Base-by-base conservation (phyloP, 2,113 vertebrate genomes). In the Phyllopteryx taeniolatus region DNA sequence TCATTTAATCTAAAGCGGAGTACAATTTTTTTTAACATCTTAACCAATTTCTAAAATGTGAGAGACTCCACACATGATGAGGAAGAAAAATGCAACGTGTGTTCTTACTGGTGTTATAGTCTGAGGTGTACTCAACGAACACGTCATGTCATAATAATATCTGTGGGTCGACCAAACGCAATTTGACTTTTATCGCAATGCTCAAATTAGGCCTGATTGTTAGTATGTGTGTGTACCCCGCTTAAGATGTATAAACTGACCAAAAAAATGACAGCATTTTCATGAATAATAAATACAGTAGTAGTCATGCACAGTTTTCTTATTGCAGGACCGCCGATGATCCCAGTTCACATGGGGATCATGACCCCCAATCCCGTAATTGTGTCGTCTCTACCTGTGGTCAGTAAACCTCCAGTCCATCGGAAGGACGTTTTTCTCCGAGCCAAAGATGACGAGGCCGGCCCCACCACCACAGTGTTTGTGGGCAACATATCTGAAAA, bases 401-500 rank as follows among this genome's bases (percentile, higher is more conserved):
- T 99, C 88, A 97, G 95, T 80, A 99, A 98, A 80, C 95, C 97
- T 78, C 76, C 96, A 69, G 92, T 94, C 71, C 92, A 90, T 42
- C 94, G 94, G 82, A 98, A 96, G 84, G 97, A 99, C 72, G 86
- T 89, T 75, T 91, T 91, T 53, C 47, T 95, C 83, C 92, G 93
- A 82, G 79, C 84, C 73, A 98, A 95, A 89, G 96, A 98, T 0
- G 96, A 96, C 61, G 96, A 98, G 80, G 94, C 94, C 0, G 97
- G 98, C 17, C 98, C 98, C 20, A 99, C 97, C 4, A 99, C 98
- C 61, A 99, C 98, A 0, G 98, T 99, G 72, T 99, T 99, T 90
- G 98, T 99, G 63, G 98, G 98, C 71, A 99, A 98, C 85, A 99
- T 99, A 87, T 98, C 98, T 0, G 98, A 99, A 82, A 99, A 98